Base-by-base conservation (phyloP, 2,113 vertebrate species). In the Ceyx margarethae region DNA sequence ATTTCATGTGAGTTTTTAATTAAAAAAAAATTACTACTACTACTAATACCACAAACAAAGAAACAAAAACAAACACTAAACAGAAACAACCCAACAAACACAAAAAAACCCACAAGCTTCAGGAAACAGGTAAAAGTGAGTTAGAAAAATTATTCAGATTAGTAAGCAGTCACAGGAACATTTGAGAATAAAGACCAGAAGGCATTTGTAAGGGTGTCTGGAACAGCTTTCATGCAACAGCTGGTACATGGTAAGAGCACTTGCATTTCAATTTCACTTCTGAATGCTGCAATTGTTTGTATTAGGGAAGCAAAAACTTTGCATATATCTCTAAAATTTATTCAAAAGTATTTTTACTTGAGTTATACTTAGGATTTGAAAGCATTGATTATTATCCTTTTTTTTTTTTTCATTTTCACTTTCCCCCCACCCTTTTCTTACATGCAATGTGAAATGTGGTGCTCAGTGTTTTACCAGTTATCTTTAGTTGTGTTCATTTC, bases 141-240 rank as follows among this genome's bases (percentile, higher is more conserved):
- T 53, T 85, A 82, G 53, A 68, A 91, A 81, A 58, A 68, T 37
- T 45, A 79, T 50, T 61, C 6, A 79, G 18, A 75, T 64, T 61
- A 81, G 69, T 19, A 84, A 81, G 23, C 62, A 89, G 50, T 57
- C 43, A 85, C 28, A 66, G 31, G 25, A 73, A 92, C 68, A 50
- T 64, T 77, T 92, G 54, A 85, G 75, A 92, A 42, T 78, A 87
- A 90, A 82, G 61, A 87, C 48, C 91, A 96, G 89, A 91, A 90
- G 76, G 91, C 66, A 78, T 84, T 88, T 93, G 61, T 74, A 57
- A 53, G 65, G 13, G 26, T 90, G 42, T 72, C 78, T 95, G 95
- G 89, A 90, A 93, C 1, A 2, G 84, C 35, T 86, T 46, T 92
- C 40, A 40, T 68, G 66, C 71, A 94, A 78, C 95, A 96, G 93